A percentile compares a stretch with the other conserved stretches of the same genome.
Conservation (phyloP, 2,888 invertebrate genomes). For the Melipona bicolor region DNA sequence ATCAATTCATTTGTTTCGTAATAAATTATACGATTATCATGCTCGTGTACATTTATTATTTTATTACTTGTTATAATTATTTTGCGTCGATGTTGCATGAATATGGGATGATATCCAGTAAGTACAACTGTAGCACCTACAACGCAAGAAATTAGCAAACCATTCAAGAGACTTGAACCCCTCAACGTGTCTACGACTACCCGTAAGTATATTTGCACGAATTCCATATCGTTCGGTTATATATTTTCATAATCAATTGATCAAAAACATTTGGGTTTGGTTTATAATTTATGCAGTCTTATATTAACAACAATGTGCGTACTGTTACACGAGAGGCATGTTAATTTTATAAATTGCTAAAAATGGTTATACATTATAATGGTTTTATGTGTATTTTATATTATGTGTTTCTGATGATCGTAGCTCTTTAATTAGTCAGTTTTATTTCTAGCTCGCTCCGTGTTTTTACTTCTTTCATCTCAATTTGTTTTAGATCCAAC, state of each 20-base stretch:
- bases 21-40: background rate
- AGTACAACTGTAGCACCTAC: slow-evolving; percentile 80
- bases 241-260: background rate
- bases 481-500: slow-evolving; percentile 71
- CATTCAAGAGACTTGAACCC: slow-evolving; percentile 79
- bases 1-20: background rate
- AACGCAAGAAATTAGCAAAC: slow-evolving; percentile 76
- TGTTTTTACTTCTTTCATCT: background rate
- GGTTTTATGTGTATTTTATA: background rate
- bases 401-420: background rate
- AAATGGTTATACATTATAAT: too few species aligned
- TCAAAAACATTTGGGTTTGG: slow-evolving; percentile 13
- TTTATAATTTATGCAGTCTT: background rate
- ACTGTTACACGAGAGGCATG: background rate
- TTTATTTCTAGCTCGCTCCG: background rate
- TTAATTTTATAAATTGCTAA: background rate
- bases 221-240: slow-evolving; percentile 4
- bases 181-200: slow-evolving; percentile 71
- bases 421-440: background rate
- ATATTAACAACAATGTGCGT: slow-evolving; percentile 2
- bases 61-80: slow-evolving; percentile 73
- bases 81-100: slow-evolving; percentile 83
- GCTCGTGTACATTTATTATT: slow-evolving; percentile 22
- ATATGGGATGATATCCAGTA: slow-evolving; percentile 80
- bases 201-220: slow-evolving; percentile 77